A percentile compares a stretch with the other conserved stretches of the same genome.
Evolutionary conservation across 2,113 vertebrate species (phyloP).

Genomic region (Miniopterus natalensis): DNA sequence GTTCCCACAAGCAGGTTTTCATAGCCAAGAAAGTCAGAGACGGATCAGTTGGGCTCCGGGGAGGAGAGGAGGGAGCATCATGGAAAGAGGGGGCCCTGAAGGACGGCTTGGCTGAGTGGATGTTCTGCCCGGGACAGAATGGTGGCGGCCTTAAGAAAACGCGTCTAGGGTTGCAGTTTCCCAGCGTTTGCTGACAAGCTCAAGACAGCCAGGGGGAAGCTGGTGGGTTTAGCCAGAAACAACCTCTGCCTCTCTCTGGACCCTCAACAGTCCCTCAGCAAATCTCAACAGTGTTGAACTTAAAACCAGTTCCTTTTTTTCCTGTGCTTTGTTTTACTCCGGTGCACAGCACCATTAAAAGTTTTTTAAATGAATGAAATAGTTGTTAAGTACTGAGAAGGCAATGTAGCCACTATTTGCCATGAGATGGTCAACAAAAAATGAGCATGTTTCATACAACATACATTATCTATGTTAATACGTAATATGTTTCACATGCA

Average conservation of each 20-base stretch:
- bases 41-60: fast-evolving
- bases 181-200: fast-evolving
- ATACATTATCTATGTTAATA: not conserved
- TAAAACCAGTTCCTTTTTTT: not conserved
- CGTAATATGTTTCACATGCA: not conserved
- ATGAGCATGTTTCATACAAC: not conserved
- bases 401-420: not conserved
- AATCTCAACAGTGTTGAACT: not conserved
- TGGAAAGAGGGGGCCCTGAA: fast-evolving
- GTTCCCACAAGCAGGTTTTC: not conserved
- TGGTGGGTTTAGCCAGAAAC: not conserved
- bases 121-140: fast-evolving
- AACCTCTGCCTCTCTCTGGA: not conserved
- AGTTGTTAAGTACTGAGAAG: too few species aligned
- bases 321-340: not conserved
- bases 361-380: not conserved
- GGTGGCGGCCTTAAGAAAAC: fast-evolving
- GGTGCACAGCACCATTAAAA: fast-evolving
- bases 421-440: not conserved
- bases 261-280: not conserved
- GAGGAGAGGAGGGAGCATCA: too few species aligned
- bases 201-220: not conserved
- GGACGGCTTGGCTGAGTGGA: fast-evolving
- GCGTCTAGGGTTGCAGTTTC: too few species aligned
- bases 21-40: fast-evolving